These are phyloP conservation scores for Coleophora flavipennella DNA, from an alignment of 2,888 invertebrate species.

Conservation along the genomic window DNA sequence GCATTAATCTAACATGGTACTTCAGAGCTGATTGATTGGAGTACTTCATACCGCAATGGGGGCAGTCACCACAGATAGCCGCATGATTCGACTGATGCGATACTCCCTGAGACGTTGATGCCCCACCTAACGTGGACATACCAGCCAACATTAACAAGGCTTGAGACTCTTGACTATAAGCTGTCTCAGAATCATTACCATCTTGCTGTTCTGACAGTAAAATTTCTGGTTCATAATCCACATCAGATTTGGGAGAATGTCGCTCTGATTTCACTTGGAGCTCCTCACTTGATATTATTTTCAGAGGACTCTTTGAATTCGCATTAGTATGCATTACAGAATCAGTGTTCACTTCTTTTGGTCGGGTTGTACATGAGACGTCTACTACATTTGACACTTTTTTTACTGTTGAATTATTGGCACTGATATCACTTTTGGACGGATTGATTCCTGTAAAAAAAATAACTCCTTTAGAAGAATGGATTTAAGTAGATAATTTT, in stretches of 20 bases:
- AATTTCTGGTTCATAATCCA: slow-evolving; percentile 64
- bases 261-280: slow-evolving; percentile 53
- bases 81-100: slow-evolving; percentile 63
- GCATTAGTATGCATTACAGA: slow-evolving; percentile 33
- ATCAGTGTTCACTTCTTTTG: slow-evolving; percentile 47
- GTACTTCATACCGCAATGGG: slow-evolving; percentile 79
- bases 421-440: slow-evolving; percentile 50
- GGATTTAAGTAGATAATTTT: no score
- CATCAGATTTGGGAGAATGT: slow-evolving; percentile 58
- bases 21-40: slow-evolving; percentile 80
- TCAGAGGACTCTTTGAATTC: slow-evolving; percentile 48
- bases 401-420: slow-evolving; percentile 42
- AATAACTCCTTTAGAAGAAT: no score
- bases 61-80: slow-evolving; percentile 75
- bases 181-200: slow-evolving; percentile 43
- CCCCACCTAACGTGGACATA: slow-evolving; percentile 48
- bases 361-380: slow-evolving; percentile 28
- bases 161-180: slow-evolving; percentile 50
- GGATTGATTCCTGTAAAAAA: slow-evolving; percentile 57
- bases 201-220: slow-evolving; percentile 61
- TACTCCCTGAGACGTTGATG: slow-evolving; percentile 55
- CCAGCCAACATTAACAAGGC: slow-evolving; percentile 51
- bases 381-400: slow-evolving; percentile 46
- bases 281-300: slow-evolving; percentile 38
- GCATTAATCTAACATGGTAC: slow-evolving; percentile 78